A percentile compares a stretch with the other conserved stretches of the same genome.
phyloP scores from a whole-genome alignment of 2,797 vertebrate genomes.

The Prunella strophiata region DNA sequence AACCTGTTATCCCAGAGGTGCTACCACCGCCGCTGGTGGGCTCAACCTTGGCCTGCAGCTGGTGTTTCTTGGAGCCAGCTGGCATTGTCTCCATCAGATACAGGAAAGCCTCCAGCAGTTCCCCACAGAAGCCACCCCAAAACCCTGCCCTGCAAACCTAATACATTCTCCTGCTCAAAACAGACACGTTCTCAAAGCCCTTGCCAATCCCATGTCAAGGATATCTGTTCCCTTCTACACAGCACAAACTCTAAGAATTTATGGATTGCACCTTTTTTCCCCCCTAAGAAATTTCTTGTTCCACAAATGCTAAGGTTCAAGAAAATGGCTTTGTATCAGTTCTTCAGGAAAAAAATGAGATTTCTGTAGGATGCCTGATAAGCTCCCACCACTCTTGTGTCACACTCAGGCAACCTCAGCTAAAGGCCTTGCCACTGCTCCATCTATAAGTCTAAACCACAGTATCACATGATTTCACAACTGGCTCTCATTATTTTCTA shows the following conservation, averaged over 20 bases:
- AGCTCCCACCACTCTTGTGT: neutral
- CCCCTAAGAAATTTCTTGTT: neutral
- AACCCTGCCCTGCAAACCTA: neutral
- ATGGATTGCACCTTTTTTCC: neutral
- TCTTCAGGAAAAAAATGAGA: neutral
- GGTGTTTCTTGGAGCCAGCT: no score
- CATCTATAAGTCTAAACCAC: neutral
- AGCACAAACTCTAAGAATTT: neutral
- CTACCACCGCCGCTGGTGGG: rapidly evolving
- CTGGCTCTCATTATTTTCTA: slow-evolving; percentile 7
- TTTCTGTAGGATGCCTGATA: neutral
- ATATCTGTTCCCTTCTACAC: neutral
- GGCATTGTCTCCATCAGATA: neutral
- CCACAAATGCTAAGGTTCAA: neutral
- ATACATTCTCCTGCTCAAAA: neutral
- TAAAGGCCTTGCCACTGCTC: neutral
- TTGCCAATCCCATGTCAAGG: neutral
- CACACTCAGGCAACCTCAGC: neutral
- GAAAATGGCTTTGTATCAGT: neutral
- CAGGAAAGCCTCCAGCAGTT: neutral
- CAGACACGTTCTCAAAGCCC: neutral
- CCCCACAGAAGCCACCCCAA: neutral
- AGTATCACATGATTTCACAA: neutral
- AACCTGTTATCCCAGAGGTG: neutral
- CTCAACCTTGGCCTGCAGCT: rapidly evolving